Base-by-base conservation (phyloP, 2,888 invertebrate genomes). In the Andrena flavipes region DNA sequence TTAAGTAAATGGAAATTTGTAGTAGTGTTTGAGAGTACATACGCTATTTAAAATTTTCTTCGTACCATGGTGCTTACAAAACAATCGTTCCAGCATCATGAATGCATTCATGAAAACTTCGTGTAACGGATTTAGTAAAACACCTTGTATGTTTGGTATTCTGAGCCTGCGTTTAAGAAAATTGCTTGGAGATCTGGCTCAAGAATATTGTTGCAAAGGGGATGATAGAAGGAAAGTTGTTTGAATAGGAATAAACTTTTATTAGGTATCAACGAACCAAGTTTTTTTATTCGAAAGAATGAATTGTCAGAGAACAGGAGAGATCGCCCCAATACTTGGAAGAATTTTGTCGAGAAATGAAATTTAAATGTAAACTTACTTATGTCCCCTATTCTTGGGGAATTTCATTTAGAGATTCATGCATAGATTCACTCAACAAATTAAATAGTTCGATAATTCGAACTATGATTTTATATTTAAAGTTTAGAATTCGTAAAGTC, bases 191-290 rank as follows among this genome's bases (percentile, higher is more conserved):
- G 30, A 60, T 59, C 23, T 74, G 59, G n/a, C 7, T 2, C 0
- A 49, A 74, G 68, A 69, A 74, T 69, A 67, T 33, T 59, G 68
- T 69, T 30, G 33, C 10, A 49, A 69, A 49, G 42, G 4, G 33
- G 33, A 63, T 64, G 5, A 8, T 33, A 26, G 49, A 51, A 63
- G 13, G 63, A 35, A 73, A 29, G 54, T 65, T 29, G 65, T 30
- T 16, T 20, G 16, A 49, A 69, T 68, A 33, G 10, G 30, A 69
- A 74, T 23, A 20, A 74, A 59, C 13, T 10, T 42, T 60, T 48
- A 48, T 48, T 20, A 42, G 13, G n/a, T 33, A 42, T 56, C 73
- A 29, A 56, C 54, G 10, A 26, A 69, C 16, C 10, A 26, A 33
- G 16, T 3, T 33, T 29, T 29, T 68, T 54, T 51, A 51, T 10